These are phyloP conservation scores for Octodon degus DNA, from an alignment of 2,113 vertebrate species.

Conservation along the genomic window DNA sequence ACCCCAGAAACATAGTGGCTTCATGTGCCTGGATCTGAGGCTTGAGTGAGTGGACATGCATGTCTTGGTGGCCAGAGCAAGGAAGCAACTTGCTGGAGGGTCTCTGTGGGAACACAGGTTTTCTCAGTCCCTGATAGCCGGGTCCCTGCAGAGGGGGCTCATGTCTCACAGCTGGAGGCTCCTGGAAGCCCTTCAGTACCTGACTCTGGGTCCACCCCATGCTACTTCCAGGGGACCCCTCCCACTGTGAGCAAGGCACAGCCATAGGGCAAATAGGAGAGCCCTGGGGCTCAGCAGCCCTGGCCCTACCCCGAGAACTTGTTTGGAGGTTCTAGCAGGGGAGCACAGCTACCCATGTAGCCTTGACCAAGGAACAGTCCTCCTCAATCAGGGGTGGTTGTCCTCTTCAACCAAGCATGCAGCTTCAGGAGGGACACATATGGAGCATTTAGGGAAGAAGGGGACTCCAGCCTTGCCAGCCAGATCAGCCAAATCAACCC, in stretches of 20 bases:
- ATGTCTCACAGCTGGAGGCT: neutral
- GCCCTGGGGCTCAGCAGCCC: neutral
- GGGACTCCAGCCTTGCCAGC: no score
- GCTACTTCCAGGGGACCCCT: neutral
- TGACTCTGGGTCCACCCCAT: neutral
- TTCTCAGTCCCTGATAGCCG: neutral
- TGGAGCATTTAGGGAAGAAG: no score
- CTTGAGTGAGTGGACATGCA: slow-evolving; percentile 84
- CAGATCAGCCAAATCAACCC: no score
- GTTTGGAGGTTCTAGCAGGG: no score
- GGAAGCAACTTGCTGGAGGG: neutral
- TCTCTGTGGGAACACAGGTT: neutral
- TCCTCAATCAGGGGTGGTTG: no score
- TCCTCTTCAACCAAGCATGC: no score
- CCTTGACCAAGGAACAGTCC: no score
- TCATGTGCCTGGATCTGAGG: slow-evolving; percentile 88
- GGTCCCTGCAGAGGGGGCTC: neutral
- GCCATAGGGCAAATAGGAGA: neutral
- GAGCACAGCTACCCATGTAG: no score
- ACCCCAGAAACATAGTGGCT: slow-evolving; percentile 87
- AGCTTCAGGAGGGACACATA: no score
- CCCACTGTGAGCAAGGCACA: neutral
- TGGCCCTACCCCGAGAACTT: neutral
- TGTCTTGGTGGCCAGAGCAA: neutral
- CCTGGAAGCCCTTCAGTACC: neutral